Percentiles rank a stretch among this genome's conserved stretches.
phyloP scores from a whole-genome alignment of 2,797 vertebrate species.

The Amblyraja radiata region DNA sequence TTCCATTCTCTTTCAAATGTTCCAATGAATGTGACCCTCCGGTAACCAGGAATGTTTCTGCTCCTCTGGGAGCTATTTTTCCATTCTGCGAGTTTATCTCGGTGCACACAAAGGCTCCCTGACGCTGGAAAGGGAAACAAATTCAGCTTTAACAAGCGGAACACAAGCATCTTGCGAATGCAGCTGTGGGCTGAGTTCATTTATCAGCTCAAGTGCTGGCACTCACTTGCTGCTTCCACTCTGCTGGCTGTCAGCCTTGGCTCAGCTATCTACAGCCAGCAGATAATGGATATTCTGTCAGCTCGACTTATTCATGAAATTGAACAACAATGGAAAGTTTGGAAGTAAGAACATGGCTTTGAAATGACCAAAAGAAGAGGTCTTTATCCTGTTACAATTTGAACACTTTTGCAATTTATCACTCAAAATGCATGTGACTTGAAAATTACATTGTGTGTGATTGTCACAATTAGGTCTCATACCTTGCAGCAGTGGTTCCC shows the following conservation, averaged over 20 bases:
- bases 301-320: conserved; percentile 45
- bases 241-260: conserved; percentile 42
- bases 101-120: conserved; percentile 58
- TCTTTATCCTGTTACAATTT: conserved; percentile 43
- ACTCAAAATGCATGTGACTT: conserved; percentile 42
- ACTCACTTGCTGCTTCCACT: conserved; percentile 45
- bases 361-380: conserved; percentile 43
- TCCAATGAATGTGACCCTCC: conserved; percentile 47
- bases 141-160: conserved; percentile 55
- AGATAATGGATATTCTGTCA: conserved; percentile 48
- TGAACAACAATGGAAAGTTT: conserved; percentile 41
- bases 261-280: conserved; percentile 43
- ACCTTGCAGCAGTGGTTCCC: conserved; percentile 48
- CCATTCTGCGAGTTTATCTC: conserved; percentile 56
- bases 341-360: conserved; percentile 39
- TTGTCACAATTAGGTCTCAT: conserved; percentile 49
- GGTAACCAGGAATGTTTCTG: conserved; percentile 50
- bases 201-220: conserved; percentile 55
- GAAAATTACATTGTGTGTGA: conserved; percentile 42
- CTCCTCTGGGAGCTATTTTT: conserved; percentile 50
- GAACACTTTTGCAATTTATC: conserved; percentile 37
- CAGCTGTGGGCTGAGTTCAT: conserved; percentile 57
- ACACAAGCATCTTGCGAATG: conserved; percentile 46
- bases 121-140: conserved; percentile 58
- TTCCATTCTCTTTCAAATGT: conserved; percentile 53